phyloP scores from a whole-genome alignment of 2,113 vertebrate species.

The Gadus chalcogrammus region DNA sequence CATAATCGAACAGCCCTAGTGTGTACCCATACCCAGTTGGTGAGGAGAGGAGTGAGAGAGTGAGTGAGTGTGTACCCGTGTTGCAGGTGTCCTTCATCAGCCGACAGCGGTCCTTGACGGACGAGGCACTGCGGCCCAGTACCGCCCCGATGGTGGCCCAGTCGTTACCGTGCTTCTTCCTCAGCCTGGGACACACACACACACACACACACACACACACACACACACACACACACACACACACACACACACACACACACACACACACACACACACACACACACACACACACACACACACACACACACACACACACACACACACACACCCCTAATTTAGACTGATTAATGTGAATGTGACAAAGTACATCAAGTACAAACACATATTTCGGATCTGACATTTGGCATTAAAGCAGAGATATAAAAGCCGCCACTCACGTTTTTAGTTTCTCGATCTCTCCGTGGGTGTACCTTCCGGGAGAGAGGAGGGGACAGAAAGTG shows the following conservation, averaged over 20 bases:
- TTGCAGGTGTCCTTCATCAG: conserved; percentile 99
- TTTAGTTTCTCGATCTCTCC: conserved; percentile 96
- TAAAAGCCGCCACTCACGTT: conserved; percentile 79
- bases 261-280: too few relatives aligned
- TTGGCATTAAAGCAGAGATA: neutral
- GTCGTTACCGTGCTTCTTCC: conserved; percentile 94
- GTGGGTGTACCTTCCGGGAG: conserved; percentile 82
- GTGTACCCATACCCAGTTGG: too few relatives aligned
- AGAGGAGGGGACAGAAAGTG: neutral
- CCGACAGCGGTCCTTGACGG: conserved; percentile 95
- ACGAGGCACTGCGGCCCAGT: conserved; percentile 94
- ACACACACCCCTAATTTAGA: too few relatives aligned
- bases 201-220: neutral
- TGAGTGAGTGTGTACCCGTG: conserved; percentile 77
- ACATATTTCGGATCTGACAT: neutral
- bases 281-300: too few relatives aligned
- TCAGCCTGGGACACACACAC: conserved; percentile 72
- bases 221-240: too few relatives aligned
- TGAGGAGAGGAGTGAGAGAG: too few relatives aligned
- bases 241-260: too few relatives aligned
- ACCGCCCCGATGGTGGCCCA: conserved; percentile 97
- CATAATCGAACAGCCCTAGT: too few relatives aligned
- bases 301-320: too few relatives aligned
- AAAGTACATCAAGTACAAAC: too few relatives aligned
- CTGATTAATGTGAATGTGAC: too few relatives aligned